These are phyloP conservation scores for Neolamprologus hecqui DNA, from an alignment of 2,113 vertebrate species.

Conservation along the genomic window DNA sequence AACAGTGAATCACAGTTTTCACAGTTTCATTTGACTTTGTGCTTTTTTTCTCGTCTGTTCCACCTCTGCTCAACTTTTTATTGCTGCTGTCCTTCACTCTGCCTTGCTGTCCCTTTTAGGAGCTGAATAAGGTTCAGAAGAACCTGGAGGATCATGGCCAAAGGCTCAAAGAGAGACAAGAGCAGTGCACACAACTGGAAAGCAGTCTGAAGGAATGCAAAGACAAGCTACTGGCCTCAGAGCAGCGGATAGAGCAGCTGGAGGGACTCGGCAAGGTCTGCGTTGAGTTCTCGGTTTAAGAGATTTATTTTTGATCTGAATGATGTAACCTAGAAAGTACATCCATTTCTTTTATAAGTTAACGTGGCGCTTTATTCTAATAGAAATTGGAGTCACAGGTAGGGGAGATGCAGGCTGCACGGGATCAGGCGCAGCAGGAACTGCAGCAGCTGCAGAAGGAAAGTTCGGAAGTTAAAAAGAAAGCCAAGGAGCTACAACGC, in stretches of 20 bases:
- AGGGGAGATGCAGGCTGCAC: slow-evolving; percentile 70
- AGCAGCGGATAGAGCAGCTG: slow-evolving; percentile 82
- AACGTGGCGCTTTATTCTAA: background rate
- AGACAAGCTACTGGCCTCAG: slow-evolving; percentile 82
- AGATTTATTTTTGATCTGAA: background rate
- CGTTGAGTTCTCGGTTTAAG: background rate
- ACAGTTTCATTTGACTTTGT: background rate
- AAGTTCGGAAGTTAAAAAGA: slow-evolving; percentile 71
- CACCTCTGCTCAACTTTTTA: background rate
- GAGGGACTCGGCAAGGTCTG: slow-evolving; percentile 84
- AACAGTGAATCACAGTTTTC: background rate
- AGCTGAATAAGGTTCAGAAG: slow-evolving; percentile 81
- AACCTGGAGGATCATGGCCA: slow-evolving; percentile 79
- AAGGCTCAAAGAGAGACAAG: slow-evolving; percentile 83
- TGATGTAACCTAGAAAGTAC: background rate
- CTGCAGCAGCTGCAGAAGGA: slow-evolving; percentile 77
- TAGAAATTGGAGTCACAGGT: slow-evolving; percentile 87
- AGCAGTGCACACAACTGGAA: slow-evolving; percentile 84
- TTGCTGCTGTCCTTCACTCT: background rate
- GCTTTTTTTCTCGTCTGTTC: background rate
- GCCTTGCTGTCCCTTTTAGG: slow-evolving; percentile 60
- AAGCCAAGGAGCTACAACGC: slow-evolving; percentile 74
- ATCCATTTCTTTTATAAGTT: background rate
- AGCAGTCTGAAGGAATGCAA: slow-evolving; percentile 82
- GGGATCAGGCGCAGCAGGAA: slow-evolving; percentile 79